phyloP scores from a whole-genome alignment of 2,888 invertebrate genomes.

The Mimas tiliae region DNA sequence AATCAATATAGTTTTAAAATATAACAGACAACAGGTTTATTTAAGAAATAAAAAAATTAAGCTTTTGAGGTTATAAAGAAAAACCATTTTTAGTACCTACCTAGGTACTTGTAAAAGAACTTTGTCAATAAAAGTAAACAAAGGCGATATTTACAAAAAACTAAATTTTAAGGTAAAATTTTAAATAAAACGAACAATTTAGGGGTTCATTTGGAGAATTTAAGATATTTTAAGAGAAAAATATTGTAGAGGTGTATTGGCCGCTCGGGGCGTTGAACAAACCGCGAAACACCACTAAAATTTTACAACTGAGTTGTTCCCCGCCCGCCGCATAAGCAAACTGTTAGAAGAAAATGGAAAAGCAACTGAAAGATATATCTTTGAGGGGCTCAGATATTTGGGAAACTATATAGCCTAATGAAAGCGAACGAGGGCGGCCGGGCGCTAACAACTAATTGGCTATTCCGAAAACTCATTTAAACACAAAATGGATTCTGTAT shows the following conservation, averaged over 20 bases:
- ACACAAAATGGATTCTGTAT: conserved; percentile 85
- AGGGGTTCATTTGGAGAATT: conserved; percentile 38
- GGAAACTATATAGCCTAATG: conserved; percentile 85
- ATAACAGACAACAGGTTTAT: too few relatives aligned
- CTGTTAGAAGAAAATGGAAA: conserved; percentile 78
- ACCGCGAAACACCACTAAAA: conserved; percentile 72
- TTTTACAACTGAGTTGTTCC: conserved; percentile 70
- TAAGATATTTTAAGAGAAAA: conserved; percentile 40
- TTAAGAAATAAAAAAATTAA: too few relatives aligned
- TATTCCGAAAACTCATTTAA: conserved; percentile 85
- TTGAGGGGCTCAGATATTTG: conserved; percentile 80
- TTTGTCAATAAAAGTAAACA: too few relatives aligned
- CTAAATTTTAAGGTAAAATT: neutral
- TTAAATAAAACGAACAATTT: conserved; percentile 30
- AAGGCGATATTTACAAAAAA: neutral
- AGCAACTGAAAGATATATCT: conserved; percentile 80
- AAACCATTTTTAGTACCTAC: too few relatives aligned
- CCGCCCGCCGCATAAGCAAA: conserved; percentile 64
- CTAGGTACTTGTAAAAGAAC: too few relatives aligned
- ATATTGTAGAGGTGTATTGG: conserved; percentile 32
- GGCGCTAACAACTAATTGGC: conserved; percentile 85
- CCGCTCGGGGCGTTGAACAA: conserved; percentile 46
- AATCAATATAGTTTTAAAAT: too few relatives aligned
- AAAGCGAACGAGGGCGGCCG: conserved; percentile 82
- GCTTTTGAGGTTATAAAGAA: too few relatives aligned